phyloP scores from a whole-genome alignment of 2,888 invertebrate genomes.

The Acleris literana region DNA sequence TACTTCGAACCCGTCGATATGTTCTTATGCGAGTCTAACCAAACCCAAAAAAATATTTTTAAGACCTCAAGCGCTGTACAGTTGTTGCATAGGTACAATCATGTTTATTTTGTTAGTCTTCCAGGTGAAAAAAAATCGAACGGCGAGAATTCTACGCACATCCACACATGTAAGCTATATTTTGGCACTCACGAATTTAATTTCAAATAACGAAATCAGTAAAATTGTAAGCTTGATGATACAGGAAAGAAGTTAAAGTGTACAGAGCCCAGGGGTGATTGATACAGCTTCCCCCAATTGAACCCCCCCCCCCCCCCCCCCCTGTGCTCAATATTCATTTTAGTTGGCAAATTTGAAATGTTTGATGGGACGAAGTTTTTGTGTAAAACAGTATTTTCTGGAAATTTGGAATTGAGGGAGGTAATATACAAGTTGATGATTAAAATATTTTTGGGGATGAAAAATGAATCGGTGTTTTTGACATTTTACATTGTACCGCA shows the following conservation, averaged over 20 bases:
- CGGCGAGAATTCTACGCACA: no score
- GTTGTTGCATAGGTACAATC: no score
- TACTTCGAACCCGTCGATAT: no score
- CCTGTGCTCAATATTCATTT: slow-evolving; percentile 56
- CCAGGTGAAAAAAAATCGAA: no score
- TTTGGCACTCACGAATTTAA: neutral
- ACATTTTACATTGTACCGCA: neutral
- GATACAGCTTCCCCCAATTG: slow-evolving; percentile 53
- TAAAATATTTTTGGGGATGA: neutral
- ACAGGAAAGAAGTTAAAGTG: slow-evolving; percentile 46
- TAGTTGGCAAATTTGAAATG: slow-evolving; percentile 16
- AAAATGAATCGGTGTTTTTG: neutral
- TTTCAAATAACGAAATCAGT: slow-evolving; percentile 7
- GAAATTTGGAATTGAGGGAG: neutral
- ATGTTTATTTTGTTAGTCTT: no score
- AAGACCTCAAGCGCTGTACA: no score
- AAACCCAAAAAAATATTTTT: no score
- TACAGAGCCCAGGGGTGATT: slow-evolving; percentile 46
- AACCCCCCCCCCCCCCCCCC: slow-evolving; percentile 40
- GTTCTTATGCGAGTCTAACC: no score
- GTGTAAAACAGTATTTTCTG: neutral
- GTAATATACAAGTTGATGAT: slow-evolving; percentile 1
- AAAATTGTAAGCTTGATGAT: slow-evolving; percentile 31
- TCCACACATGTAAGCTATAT: no score
- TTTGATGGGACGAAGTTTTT: slow-evolving; percentile 7